phyloP scores from a whole-genome alignment of 2,113 vertebrate species.

The Agapornis roseicollis region DNA sequence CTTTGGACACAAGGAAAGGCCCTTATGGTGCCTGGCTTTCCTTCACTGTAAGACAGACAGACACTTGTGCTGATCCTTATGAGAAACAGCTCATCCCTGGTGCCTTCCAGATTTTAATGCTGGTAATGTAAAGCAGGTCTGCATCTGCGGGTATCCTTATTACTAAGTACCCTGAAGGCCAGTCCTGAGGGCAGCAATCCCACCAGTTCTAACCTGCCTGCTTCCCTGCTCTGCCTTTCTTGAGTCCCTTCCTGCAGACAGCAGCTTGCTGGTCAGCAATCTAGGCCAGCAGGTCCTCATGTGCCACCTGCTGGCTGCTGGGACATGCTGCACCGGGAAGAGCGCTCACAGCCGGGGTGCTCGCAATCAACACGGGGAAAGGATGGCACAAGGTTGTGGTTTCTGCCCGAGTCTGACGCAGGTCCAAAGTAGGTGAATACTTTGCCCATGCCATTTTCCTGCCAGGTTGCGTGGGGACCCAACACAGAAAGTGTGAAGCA shows the following conservation, averaged over 20 bases:
- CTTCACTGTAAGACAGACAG: not conserved
- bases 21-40: not conserved
- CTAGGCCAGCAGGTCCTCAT: not conserved
- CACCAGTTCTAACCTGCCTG: not conserved
- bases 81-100: not conserved
- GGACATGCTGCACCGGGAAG: not conserved
- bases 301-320: slow-evolving; percentile 34
- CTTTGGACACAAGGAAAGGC: not conserved
- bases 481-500: not conserved
- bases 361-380: rapidly evolving
- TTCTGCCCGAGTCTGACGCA: not conserved
- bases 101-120: not conserved
- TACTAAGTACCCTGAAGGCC: not conserved
- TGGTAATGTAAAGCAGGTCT: not conserved
- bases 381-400: not conserved
- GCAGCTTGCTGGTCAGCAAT: not conserved
- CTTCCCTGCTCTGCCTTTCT: not conserved
- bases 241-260: not conserved
- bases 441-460: not conserved
- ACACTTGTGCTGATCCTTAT: not conserved
- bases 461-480: not conserved
- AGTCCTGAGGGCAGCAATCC: not conserved
- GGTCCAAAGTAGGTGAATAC: not conserved
- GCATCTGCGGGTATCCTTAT: not conserved
- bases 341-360: rapidly evolving